Conservation (phyloP, 2,113 vertebrate genomes). For the Hemiscyllium ocellatum region DNA sequence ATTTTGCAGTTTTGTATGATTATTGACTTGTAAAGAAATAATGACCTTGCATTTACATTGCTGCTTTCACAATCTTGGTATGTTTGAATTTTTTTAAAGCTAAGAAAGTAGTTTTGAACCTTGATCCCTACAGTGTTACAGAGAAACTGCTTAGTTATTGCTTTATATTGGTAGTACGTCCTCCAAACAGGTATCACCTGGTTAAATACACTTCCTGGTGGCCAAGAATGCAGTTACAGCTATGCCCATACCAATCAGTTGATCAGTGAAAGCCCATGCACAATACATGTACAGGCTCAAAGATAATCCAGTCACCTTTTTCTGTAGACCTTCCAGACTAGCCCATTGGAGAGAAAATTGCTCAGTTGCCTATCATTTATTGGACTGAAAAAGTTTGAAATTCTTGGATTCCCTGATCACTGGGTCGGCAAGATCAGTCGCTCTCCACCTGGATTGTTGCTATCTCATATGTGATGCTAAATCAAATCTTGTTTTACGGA, state of each 20-base stretch:
- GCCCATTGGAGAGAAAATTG: neutral
- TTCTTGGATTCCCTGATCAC: too few relatives aligned
- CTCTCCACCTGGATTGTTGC: too few relatives aligned
- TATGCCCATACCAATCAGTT: neutral
- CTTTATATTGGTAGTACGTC: neutral
- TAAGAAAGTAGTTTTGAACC: neutral
- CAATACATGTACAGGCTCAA: neutral
- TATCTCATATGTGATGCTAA: too few relatives aligned
- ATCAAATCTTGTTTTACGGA: too few relatives aligned
- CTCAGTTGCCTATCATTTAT: neutral
- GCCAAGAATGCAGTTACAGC: neutral
- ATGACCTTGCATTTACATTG: neutral
- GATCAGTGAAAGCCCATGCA: neutral
- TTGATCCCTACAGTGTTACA: neutral
- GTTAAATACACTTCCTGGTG: neutral
- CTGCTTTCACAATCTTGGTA: neutral
- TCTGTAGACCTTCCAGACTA: neutral
- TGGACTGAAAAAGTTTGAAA: too few relatives aligned
- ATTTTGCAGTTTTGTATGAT: neutral
- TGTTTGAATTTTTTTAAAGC: neutral
- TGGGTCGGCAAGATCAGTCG: too few relatives aligned
- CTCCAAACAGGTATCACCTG: neutral
- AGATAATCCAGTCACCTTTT: neutral
- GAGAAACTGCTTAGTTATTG: neutral
- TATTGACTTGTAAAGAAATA: neutral